phyloP scores from a whole-genome alignment of 2,888 invertebrate genomes.

The Athalia circularis region DNA sequence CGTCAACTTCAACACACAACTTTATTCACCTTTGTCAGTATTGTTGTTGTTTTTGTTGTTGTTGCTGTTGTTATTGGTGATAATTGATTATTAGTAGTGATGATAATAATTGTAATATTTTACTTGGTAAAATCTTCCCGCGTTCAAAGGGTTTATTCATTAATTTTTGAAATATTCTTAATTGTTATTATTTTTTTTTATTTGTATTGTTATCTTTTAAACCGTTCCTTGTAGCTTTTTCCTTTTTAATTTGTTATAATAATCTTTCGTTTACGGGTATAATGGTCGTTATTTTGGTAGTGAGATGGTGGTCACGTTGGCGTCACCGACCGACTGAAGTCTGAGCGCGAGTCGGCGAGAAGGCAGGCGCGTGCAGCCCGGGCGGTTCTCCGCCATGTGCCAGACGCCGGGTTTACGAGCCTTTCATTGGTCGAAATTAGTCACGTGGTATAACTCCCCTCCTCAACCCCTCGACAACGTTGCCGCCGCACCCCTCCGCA shows the following conservation, averaged over 20 bases:
- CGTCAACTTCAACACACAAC: slow-evolving; percentile 56
- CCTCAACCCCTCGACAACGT: slow-evolving; percentile 59
- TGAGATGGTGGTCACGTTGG: slow-evolving; percentile 56
- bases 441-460: slow-evolving; percentile 64
- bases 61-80: no score
- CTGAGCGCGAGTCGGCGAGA: slow-evolving; percentile 64
- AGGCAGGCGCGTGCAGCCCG: slow-evolving; percentile 76
- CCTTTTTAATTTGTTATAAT: neutral
- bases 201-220: neutral
- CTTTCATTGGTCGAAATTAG: slow-evolving; percentile 60
- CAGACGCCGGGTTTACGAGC: slow-evolving; percentile 53
- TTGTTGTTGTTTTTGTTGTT: no score
- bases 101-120: neutral
- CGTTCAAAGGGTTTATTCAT: neutral
- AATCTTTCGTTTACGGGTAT: slow-evolving; percentile 40
- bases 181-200: neutral
- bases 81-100: neutral
- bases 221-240: neutral
- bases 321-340: slow-evolving; percentile 71
- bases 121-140: neutral
- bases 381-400: slow-evolving; percentile 68
- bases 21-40: no score
- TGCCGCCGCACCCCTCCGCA: slow-evolving; percentile 57
- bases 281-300: slow-evolving; percentile 44
- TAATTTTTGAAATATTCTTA: neutral